Base-by-base conservation (phyloP, 2,113 vertebrate genomes). In the Sebastes fasciatus region DNA sequence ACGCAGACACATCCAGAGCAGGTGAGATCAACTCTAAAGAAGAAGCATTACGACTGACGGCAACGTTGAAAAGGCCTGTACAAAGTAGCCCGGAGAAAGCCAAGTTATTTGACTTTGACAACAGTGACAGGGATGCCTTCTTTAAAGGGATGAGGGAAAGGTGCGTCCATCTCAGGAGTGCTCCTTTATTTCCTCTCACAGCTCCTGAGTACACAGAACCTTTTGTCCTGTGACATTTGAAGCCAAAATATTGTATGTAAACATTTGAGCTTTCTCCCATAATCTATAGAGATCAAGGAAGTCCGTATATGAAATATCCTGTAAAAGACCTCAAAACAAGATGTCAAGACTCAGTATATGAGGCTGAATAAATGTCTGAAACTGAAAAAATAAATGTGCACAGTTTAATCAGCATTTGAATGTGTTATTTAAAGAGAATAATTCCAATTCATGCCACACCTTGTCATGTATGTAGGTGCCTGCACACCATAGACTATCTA, bases 21-120 rank as follows among this genome's bases (percentile, higher is more conserved):
- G 14, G 16, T 9, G n/a, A 84, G 13, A 62, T 19, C 8, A 43
- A 1, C n/a, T 52, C 1, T 5, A 14, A 57, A 54, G 40, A 77
- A 8, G 34, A 40, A 4, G 26, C 40, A 2, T 34, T 6, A 43
- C 23, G 8, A 6, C 26, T 46, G 42, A 58, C 0, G 2, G 26
- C 74, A 65, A 76, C 0, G 3, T 34, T 57, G 5, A 70, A 78
- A 75, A 84, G 34, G 17, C 26, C 83, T 62, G 69, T 49, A 2
- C 23, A 45, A 57, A 40, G 17, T 48, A 40, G 16, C 14, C 66
- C 40, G 4, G 13, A 57, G 14, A 58, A 40, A 43, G 84, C 68
- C 8, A 89, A n/a, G 34, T 87, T 95, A 66, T 95, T 96, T 77
- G 75, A 92, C 72, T 95, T 95, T 12, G 55, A 51, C n/a, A 48